A percentile compares a stretch with the other conserved stretches of the same genome.
These are phyloP conservation scores for Pelvicachromis taeniatus DNA, from an alignment of 2,113 vertebrate species.

Conservation along the genomic window DNA sequence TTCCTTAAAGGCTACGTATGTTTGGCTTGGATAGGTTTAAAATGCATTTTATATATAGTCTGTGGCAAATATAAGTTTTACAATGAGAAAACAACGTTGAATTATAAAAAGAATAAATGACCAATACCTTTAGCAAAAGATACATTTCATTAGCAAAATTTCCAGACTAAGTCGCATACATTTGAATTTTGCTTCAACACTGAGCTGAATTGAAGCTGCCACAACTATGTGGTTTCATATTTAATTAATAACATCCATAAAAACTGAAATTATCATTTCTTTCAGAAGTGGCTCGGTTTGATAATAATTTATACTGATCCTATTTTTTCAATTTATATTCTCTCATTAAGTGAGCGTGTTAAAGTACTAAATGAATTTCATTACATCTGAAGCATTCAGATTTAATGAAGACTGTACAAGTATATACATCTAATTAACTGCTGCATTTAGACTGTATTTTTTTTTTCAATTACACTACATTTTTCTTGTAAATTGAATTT, in stretches of 20 bases:
- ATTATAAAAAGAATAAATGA: not conserved
- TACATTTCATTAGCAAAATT: not conserved
- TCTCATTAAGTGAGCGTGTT: constrained; percentile 22
- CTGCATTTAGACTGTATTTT: constrained; percentile 11
- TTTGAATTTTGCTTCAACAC: not conserved
- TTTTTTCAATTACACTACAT: constrained; percentile 37
- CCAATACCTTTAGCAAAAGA: not conserved
- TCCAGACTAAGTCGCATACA: not conserved
- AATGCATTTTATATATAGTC: not conserved
- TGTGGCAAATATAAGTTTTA: not conserved
- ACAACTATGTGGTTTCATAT: not conserved
- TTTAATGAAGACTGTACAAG: constrained; percentile 42
- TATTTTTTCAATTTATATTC: constrained; percentile 41
- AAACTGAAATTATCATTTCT: constrained; percentile 19
- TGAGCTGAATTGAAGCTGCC: not conserved
- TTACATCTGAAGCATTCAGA: constrained; percentile 19
- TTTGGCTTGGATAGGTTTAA: not conserved
- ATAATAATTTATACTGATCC: constrained; percentile 27
- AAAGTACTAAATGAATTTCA: constrained; percentile 32
- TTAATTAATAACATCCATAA: constrained; percentile 25
- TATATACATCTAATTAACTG: constrained; percentile 45
- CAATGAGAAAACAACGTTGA: not conserved
- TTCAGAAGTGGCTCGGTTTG: constrained; percentile 5
- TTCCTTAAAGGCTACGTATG: too few species aligned
- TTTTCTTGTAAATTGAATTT: constrained; percentile 29